These are phyloP conservation scores for Holothuria scabra DNA, from an alignment of 53 echinoderm and acorn worm species.

Conservation along the genomic window DNA sequence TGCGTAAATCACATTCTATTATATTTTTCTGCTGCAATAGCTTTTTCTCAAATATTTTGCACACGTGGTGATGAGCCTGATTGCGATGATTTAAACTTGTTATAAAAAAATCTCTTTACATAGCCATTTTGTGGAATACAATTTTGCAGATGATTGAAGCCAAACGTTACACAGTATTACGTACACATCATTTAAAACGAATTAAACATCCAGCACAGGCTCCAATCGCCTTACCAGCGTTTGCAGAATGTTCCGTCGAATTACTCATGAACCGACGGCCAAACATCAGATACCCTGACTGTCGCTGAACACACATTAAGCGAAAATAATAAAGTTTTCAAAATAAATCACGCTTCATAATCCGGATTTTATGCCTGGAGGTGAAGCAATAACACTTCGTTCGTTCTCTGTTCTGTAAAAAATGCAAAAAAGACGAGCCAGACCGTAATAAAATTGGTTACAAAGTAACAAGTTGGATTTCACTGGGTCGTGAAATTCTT, in stretches of 20 bases:
- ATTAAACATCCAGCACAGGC: slow-evolving; percentile 5
- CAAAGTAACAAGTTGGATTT: slow-evolving; percentile 9
- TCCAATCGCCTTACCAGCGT: neutral
- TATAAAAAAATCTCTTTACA: neutral
- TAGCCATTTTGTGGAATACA: neutral
- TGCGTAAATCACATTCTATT: too few species aligned
- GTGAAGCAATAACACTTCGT: slow-evolving; percentile 39
- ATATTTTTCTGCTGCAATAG: too few species aligned
- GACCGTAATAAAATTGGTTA: slow-evolving; percentile 31
- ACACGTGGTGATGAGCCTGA: too few species aligned
- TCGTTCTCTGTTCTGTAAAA: slow-evolving; percentile 9
- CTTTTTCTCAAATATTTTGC: too few species aligned
- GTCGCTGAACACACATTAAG: slow-evolving; percentile 22
- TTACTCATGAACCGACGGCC: slow-evolving; percentile 38
- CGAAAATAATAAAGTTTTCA: slow-evolving; percentile 47
- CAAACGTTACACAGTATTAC: slow-evolving; percentile 36
- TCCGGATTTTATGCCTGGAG: slow-evolving; percentile 33
- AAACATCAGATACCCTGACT: slow-evolving; percentile 29
- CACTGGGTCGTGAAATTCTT: slow-evolving; percentile 24
- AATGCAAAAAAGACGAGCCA: neutral
- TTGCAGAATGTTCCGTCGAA: slow-evolving; percentile 38
- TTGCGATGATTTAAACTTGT: too few species aligned
- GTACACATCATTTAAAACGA: slow-evolving; percentile 32
- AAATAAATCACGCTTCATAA: slow-evolving; percentile 45
- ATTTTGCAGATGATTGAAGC: slow-evolving; percentile 28